Evolutionary conservation across 2,888 invertebrate genomes (phyloP).

Genomic region (Parnassius glacialis): DNA sequence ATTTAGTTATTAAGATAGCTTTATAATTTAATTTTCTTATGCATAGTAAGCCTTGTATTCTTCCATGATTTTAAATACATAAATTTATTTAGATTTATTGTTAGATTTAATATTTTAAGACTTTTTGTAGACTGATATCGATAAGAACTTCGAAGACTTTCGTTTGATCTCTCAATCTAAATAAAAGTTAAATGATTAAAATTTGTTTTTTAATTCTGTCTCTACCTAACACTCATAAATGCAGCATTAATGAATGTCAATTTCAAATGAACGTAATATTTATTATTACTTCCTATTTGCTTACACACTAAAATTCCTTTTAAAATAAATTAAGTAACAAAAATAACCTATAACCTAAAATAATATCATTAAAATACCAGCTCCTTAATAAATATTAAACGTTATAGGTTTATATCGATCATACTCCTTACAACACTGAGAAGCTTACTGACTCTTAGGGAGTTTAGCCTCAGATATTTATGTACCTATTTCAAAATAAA

Average conservation of each 20-base stretch:
- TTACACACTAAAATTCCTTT: no score
- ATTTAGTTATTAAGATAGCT: slow-evolving; percentile 37
- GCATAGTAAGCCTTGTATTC: slow-evolving; percentile 29
- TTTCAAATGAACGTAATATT: no score
- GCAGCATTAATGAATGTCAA: background rate
- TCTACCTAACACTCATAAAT: background rate
- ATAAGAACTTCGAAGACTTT: slow-evolving; percentile 76
- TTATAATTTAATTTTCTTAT: slow-evolving; percentile 29
- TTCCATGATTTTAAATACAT: slow-evolving; percentile 24
- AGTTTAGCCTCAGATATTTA: no score
- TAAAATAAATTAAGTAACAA: no score
- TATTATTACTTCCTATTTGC: no score
- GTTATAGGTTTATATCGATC: no score
- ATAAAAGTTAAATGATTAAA: slow-evolving; percentile 51
- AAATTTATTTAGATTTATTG: slow-evolving; percentile 9
- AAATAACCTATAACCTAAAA: no score
- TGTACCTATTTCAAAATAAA: no score
- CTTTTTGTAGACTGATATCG: slow-evolving; percentile 61
- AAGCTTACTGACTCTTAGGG: no score
- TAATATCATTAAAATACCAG: no score
- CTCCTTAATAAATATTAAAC: no score
- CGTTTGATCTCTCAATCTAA: slow-evolving; percentile 77
- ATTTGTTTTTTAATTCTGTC: slow-evolving; percentile 21
- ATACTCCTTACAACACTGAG: no score
- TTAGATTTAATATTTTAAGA: slow-evolving; percentile 31